Conservation (phyloP, 2,113 vertebrate species). For the Podiceps cristatus region DNA sequence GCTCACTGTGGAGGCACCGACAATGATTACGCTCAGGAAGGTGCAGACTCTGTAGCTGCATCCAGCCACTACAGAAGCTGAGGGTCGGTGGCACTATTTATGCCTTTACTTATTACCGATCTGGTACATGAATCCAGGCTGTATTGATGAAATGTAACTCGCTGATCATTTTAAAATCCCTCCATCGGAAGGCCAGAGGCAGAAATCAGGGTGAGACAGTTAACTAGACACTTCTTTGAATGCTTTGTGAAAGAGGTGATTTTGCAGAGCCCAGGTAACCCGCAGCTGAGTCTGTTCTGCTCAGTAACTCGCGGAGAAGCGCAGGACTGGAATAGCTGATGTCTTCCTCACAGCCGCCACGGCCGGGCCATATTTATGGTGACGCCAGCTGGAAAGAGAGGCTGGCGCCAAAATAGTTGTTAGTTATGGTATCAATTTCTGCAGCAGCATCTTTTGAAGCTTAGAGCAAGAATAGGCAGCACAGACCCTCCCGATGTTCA, state of each 20-base stretch:
- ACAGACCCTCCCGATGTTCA: neutral
- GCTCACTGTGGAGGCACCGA: neutral
- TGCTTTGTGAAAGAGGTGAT: neutral
- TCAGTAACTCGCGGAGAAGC: neutral
- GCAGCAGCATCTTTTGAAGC: conserved; percentile 16
- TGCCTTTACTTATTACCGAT: neutral
- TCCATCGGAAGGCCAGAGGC: neutral
- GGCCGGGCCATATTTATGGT: neutral
- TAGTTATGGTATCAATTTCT: conserved; percentile 1
- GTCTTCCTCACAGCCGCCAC: neutral
- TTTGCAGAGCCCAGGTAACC: neutral
- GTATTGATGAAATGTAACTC: neutral
- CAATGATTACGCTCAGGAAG: neutral
- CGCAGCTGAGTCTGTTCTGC: neutral
- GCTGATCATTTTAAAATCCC: neutral
- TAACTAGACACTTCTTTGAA: neutral
- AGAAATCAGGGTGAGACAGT: neutral
- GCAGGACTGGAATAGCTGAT: neutral
- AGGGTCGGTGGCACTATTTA: neutral
- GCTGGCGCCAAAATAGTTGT: neutral
- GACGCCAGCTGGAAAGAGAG: conserved; percentile 22
- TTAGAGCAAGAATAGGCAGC: neutral
- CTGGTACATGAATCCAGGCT: neutral
- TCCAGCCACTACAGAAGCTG: neutral
- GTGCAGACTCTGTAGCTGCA: neutral